Evolutionary conservation across 2,113 vertebrate genomes (phyloP).

Genomic region (Podiceps cristatus): DNA sequence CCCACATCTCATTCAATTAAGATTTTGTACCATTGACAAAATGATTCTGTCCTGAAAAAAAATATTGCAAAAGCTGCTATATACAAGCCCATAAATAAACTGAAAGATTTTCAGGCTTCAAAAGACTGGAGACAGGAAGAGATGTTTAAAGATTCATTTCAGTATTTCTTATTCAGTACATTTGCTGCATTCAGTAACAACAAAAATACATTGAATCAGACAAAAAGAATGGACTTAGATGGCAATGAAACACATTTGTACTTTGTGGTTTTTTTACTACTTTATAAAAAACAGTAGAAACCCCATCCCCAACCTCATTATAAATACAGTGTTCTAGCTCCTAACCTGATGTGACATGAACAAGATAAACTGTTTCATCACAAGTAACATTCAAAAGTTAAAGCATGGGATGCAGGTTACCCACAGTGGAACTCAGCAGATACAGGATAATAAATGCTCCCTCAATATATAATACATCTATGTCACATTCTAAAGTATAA

Average conservation of each 20-base stretch:
- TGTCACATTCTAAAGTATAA: background rate
- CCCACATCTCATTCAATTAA: conserved; percentile 71
- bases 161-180: background rate
- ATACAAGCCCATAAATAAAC: conserved; percentile 69
- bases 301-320: background rate
- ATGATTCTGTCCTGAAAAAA: background rate
- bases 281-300: background rate
- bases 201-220: background rate
- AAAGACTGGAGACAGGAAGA: background rate
- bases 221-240: background rate
- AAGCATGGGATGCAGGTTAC: background rate
- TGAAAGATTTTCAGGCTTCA: background rate
- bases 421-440: background rate
- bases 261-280: background rate
- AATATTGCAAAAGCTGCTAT: conserved; percentile 2
- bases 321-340: background rate
- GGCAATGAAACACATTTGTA: background rate
- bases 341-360: background rate
- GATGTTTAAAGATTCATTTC: conserved; percentile 11
- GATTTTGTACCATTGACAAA: conserved; percentile 46
- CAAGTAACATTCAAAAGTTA: background rate
- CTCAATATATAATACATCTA: background rate
- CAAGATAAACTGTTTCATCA: background rate
- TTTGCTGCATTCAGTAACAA: conserved; percentile 25
- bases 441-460: background rate